Base-by-base conservation (phyloP, 2,113 vertebrate genomes). In the Chiloscyllium plagiosum region DNA sequence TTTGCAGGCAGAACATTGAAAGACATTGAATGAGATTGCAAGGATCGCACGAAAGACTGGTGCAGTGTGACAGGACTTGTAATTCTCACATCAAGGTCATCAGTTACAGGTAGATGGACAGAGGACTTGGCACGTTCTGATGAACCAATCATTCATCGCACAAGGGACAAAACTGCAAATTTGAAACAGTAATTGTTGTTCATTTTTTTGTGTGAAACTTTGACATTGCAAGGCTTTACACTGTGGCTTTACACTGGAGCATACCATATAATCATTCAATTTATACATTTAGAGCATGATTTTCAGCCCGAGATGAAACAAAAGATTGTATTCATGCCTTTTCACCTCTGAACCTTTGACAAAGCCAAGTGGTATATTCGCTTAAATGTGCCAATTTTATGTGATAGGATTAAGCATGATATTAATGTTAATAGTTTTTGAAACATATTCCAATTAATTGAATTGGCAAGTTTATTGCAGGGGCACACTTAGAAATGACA, bases 391-490 rank as follows among this genome's bases (percentile, higher is more conserved):
- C 24, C 47, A 95, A 70, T 19, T 50, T 94, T 94, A 42, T 66
- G 65, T 68, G 61, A 37, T 68, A 94, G 65, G 90, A 94, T 68
- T 37, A 94, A 47, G 92, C n/a, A 69, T 42, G 92, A 94, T 94
- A 37, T 94, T 94, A 68, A 68, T 3, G 66, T 42, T 69, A 94
- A 69, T 94, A 61, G 87, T 94, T 69, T 94, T 72, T 95, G 68
- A 95, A 95, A 50, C 42, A 72, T 95, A 76, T 95, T 95, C 47
- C 26, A 17, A 50, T 95, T 76, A 95, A 95, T 94, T 72, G 69
- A 95, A 72, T 95, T 95, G 69, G 69, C 42, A 72, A 72, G 26
- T 72, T 95, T 72, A 95, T 50, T 76, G 69, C 42, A 95, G 42
- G n/a, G 93, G 47, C 42, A 50, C 66, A 94, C 70, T 94, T 94